Evolutionary conservation across 2,888 invertebrate species (phyloP).

Genomic region (Pammene aurita): DNA sequence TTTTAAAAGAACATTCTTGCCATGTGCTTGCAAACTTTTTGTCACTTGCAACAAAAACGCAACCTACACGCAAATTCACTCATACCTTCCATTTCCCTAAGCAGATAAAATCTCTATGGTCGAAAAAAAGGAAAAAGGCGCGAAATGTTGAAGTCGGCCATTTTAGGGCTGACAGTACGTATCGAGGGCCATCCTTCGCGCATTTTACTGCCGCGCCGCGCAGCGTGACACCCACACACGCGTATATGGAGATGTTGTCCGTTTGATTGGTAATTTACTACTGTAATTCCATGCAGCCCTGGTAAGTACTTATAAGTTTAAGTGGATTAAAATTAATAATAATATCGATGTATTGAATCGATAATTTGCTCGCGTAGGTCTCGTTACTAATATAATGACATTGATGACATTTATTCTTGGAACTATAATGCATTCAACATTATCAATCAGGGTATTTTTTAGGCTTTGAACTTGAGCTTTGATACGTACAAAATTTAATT

Average conservation of each 20-base stretch:
- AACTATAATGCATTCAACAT: too few species aligned
- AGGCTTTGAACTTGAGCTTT: too few species aligned
- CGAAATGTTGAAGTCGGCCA: constrained; percentile 42
- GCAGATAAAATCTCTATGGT: constrained; percentile 39
- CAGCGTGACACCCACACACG: constrained; percentile 42
- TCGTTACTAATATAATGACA: neutral
- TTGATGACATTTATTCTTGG: neutral
- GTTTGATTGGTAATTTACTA: constrained; percentile 40
- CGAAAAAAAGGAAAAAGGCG: constrained; percentile 25
- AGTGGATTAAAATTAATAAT: constrained; percentile 23
- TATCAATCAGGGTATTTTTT: too few species aligned
- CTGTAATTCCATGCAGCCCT: constrained; percentile 37
- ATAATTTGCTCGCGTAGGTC: neutral
- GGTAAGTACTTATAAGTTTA: constrained; percentile 31
- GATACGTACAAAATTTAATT: too few species aligned
- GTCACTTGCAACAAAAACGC: constrained; percentile 30
- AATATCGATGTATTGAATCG: constrained; percentile 6
- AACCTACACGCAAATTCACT: constrained; percentile 39
- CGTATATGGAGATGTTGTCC: constrained; percentile 36
- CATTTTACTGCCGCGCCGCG: constrained; percentile 44
- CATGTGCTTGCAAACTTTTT: constrained; percentile 19
- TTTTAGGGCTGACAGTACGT: constrained; percentile 43
- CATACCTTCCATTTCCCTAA: constrained; percentile 38
- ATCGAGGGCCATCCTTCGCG: constrained; percentile 42
- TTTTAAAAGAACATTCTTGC: neutral